Base-by-base conservation (phyloP, 1,140 invertebrate species). In the Macrosteles quadrilineatus region DNA sequence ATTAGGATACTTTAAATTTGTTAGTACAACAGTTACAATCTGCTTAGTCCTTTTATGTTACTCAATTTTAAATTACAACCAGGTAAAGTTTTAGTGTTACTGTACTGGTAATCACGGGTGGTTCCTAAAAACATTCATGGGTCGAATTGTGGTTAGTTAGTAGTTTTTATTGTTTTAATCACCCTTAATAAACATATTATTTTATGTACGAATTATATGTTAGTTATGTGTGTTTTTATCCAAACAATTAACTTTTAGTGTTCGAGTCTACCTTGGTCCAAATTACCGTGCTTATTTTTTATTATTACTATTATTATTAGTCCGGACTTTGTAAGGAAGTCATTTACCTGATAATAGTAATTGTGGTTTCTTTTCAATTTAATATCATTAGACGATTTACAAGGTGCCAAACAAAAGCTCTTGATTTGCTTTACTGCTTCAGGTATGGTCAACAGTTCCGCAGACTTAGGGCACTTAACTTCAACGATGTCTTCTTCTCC, bases 401-500 rank as follows among this genome's bases (percentile, higher is more conserved):
- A 3, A 21, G n/a, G n/a, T 9, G 9, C 17, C 9, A 62, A 29
- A 30, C 27, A 62, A 23, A 62, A 62, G 25, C n/a, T 27, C 30
- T 62, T 62, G n/a, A 23, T 30, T 62, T 29, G 3, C 2, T 6
- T 21, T n/a, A 62, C 2, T n/a, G 57, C 57, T 29, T 62, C 57
- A 4, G 17, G n/a, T 17, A 62, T 62, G 3, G 57, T 62, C 1
- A 62, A 30, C 17, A 21, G n/a, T 23, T 62, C 57, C 1, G 57
- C 57, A 2, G 57, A 6, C 27, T 62, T 62, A 3, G 57, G 57
- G 27, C 57, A 62, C 30, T 62, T 62, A n/a, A 62, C 57, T 25
- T 62, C 57, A 23, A 62, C 27, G 3, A 23, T 12, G 27, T 29
- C 3, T 17, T 62, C 57, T 21, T 30, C 21, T 29, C 57, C 57